Conservation (phyloP, 1,140 invertebrate genomes). For the Listronotus bonariensis region DNA sequence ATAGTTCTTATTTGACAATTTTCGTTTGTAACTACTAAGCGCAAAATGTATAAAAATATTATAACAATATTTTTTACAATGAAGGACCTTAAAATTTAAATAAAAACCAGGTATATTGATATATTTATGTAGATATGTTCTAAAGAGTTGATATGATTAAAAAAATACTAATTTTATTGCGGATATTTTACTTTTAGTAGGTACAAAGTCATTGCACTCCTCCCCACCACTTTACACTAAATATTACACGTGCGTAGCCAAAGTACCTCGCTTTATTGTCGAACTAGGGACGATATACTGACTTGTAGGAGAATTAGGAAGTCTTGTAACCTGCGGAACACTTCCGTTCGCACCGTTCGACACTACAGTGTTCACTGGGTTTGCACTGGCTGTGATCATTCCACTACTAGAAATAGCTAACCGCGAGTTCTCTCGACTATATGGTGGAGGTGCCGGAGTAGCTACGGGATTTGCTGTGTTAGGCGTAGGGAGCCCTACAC, state of each 20-base stretch:
- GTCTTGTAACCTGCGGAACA: slow-evolving; percentile 57
- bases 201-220: background rate
- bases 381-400: slow-evolving; percentile 51
- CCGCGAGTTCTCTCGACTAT: slow-evolving; percentile 55
- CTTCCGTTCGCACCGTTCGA: slow-evolving; percentile 57
- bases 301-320: slow-evolving; percentile 59
- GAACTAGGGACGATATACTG: slow-evolving; percentile 59
- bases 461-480: slow-evolving; percentile 76
- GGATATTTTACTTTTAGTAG: background rate
- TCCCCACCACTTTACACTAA: slow-evolving; percentile 14
- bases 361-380: slow-evolving; percentile 49
- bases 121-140: no score
- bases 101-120: no score
- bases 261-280: slow-evolving; percentile 63
- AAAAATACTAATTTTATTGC: no score
- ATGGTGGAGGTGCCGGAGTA: slow-evolving; percentile 78
- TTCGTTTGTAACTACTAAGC: background rate
- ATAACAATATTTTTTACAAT: background rate
- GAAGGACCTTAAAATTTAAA: no score
- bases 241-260: slow-evolving; percentile 66
- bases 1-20: background rate
- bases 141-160: no score
- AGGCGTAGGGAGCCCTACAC: slow-evolving; percentile 55
- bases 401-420: slow-evolving; percentile 46
- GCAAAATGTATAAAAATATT: background rate